These are phyloP conservation scores for Anguilla obscura DNA, from an alignment of 2,797 vertebrate genomes.

Conservation along the genomic window DNA sequence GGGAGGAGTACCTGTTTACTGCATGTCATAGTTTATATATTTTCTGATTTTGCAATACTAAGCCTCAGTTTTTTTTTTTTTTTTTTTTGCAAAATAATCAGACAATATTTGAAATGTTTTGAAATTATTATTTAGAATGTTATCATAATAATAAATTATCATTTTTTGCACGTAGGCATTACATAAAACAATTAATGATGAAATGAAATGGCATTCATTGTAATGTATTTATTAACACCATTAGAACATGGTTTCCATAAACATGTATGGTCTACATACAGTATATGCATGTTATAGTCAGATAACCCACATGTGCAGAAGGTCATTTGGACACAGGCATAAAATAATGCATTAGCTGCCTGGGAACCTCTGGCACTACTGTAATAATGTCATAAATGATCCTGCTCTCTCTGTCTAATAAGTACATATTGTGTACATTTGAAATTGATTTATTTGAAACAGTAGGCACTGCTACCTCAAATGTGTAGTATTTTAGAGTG, in stretches of 20 bases:
- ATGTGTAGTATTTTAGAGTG: slow-evolving; percentile 29
- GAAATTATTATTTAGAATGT: no score
- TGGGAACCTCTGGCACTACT: not conserved
- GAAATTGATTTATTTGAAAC: slow-evolving; percentile 42
- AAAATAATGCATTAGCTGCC: not conserved
- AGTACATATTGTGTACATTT: slow-evolving; percentile 31
- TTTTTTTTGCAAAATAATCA: not conserved
- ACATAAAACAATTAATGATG: not conserved
- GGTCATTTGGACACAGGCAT: not conserved
- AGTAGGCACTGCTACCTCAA: slow-evolving; percentile 41
- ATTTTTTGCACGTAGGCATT: not conserved
- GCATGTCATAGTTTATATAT: not conserved
- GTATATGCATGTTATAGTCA: not conserved
- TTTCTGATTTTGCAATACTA: not conserved
- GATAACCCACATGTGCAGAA: not conserved
- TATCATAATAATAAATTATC: no score
- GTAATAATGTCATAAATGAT: slow-evolving; percentile 24
- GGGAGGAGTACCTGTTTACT: not conserved
- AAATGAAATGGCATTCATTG: not conserved
- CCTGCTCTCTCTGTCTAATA: not conserved
- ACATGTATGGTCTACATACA: not conserved
- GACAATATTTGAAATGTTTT: not conserved
- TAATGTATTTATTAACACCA: not conserved
- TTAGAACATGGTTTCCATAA: not conserved
- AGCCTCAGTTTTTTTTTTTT: not conserved